These are phyloP conservation scores for Sarcophaga rosellei DNA, from an alignment of 2,888 invertebrate genomes.

Conservation along the genomic window DNA sequence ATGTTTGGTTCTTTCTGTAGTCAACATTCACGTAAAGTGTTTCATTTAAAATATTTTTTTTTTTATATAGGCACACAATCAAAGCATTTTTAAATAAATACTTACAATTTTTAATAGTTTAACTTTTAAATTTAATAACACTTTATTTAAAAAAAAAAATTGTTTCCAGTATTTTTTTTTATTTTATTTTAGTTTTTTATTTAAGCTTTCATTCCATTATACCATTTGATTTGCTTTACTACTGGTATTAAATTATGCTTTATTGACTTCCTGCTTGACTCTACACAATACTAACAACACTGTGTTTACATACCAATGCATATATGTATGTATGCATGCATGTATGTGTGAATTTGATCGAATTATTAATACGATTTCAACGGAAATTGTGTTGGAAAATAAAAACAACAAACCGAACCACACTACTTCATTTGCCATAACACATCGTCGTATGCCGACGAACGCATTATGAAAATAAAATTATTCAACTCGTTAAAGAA, in stretches of 20 bases:
- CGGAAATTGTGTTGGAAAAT: constrained; percentile 18
- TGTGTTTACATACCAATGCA: background rate
- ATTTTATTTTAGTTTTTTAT: no score
- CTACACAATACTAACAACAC: background rate
- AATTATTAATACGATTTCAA: constrained; percentile 42
- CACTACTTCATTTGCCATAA: background rate
- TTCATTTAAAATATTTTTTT: no score
- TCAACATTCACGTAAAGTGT: no score
- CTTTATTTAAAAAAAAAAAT: no score
- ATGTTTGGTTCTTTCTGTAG: no score
- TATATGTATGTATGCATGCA: background rate
- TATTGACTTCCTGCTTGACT: constrained; percentile 43
- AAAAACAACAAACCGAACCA: constrained; percentile 7
- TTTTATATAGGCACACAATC: no score
- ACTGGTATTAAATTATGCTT: constrained; percentile 45
- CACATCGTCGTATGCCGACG: background rate
- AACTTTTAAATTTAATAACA: no score
- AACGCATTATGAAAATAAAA: constrained; percentile 19
- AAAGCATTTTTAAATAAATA: no score
- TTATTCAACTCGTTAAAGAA: constrained; percentile 38
- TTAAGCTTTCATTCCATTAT: no score
- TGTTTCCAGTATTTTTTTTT: no score
- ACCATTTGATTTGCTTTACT: background rate
- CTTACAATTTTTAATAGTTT: no score
- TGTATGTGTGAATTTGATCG: constrained; percentile 12